A percentile compares a stretch with the other conserved stretches of the same genome.
phyloP scores from a whole-genome alignment of 2,113 vertebrate genomes.

The Hyperopisus bebe region DNA sequence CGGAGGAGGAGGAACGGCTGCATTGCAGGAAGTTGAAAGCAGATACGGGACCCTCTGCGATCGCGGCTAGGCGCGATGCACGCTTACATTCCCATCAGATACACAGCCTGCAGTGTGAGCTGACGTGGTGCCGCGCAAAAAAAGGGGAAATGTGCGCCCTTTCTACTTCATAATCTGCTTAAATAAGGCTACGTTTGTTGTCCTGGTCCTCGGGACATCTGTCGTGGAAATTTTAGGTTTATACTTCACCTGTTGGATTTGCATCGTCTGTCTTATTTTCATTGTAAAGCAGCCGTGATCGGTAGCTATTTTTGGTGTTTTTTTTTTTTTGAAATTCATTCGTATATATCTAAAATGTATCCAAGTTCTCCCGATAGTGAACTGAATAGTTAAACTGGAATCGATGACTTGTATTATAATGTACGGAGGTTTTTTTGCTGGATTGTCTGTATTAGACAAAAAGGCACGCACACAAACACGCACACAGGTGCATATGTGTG shows the following conservation, averaged over 20 bases:
- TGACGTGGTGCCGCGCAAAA: background rate
- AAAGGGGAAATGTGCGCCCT: background rate
- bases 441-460: background rate
- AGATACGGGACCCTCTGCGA: background rate
- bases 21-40: constrained; percentile 13
- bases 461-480: background rate
- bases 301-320: background rate
- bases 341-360: background rate
- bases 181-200: background rate
- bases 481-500: background rate
- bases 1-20: background rate
- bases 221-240: background rate
- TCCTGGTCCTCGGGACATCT: background rate
- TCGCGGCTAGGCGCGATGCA: background rate
- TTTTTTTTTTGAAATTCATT: background rate
- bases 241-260: background rate
- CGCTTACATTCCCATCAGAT: background rate
- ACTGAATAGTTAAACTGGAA: background rate
- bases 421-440: background rate
- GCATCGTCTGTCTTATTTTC: background rate
- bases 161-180: background rate
- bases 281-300: background rate
- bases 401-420: background rate
- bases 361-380: background rate
- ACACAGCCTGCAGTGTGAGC: background rate